A percentile compares a stretch with the other conserved stretches of the same genome.
These are phyloP conservation scores for Bedellia somnulentella DNA, from an alignment of 2,888 invertebrate species.

Conservation along the genomic window DNA sequence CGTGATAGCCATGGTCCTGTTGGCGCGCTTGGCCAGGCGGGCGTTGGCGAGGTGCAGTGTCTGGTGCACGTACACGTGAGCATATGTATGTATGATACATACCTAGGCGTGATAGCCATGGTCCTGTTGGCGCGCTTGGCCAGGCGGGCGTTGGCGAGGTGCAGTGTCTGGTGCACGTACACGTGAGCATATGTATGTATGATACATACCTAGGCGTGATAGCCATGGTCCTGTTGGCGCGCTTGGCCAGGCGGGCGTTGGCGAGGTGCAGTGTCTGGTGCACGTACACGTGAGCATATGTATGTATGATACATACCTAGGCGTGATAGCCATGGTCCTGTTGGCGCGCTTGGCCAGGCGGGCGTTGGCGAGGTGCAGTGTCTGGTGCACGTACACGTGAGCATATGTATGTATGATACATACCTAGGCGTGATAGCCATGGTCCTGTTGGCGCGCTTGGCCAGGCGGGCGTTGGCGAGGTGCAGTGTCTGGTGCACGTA, in stretches of 20 bases:
- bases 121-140: constrained; percentile 91
- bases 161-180: constrained; percentile 96
- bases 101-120: constrained; percentile 95
- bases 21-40: constrained; percentile 86
- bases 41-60: constrained; percentile 94
- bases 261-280: constrained; percentile 97
- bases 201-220: constrained; percentile 92
- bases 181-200: constrained; percentile 98
- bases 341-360: constrained; percentile 89
- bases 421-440: constrained; percentile 95
- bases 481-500: constrained; percentile 98
- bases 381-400: constrained; percentile 97
- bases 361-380: constrained; percentile 92
- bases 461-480: constrained; percentile 87
- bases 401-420: too few species aligned
- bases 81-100: too few species aligned
- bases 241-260: constrained; percentile 85
- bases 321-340: constrained; percentile 96
- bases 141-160: constrained; percentile 89
- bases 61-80: constrained; percentile 97
- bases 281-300: constrained; percentile 97
- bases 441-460: constrained; percentile 90
- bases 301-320: constrained; percentile 64
- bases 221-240: constrained; percentile 94
- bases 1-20: constrained; percentile 96